These are phyloP conservation scores for Chiloscyllium plagiosum DNA, from an alignment of 2,113 vertebrate species.

Conservation along the genomic window DNA sequence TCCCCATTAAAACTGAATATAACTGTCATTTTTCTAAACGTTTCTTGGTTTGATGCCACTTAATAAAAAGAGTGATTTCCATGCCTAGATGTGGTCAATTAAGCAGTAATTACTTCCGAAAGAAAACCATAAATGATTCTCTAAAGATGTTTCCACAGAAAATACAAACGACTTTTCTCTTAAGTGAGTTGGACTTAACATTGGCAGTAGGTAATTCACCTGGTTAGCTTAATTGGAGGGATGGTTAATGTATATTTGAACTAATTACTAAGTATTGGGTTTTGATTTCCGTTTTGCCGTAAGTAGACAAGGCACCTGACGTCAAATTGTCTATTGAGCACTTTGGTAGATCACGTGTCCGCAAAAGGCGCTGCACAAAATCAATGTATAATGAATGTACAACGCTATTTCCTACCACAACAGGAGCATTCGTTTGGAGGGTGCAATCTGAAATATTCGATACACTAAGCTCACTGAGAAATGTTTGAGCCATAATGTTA, in stretches of 20 bases:
- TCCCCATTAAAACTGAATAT: background rate
- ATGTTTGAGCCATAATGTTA: background rate
- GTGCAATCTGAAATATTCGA: background rate
- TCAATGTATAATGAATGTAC: background rate
- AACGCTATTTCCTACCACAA: background rate
- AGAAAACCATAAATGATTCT: background rate
- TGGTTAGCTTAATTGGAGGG: background rate
- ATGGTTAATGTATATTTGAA: background rate
- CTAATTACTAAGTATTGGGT: background rate
- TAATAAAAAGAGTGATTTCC: background rate
- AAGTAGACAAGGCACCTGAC: too few relatives aligned
- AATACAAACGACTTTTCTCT: background rate
- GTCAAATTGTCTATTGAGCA: too few relatives aligned
- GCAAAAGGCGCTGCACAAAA: too few relatives aligned
- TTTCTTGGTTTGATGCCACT: background rate
- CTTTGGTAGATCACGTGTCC: too few relatives aligned
- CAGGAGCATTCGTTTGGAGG: background rate
- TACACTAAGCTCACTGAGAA: background rate
- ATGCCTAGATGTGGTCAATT: background rate
- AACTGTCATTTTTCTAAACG: background rate
- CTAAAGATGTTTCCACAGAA: background rate
- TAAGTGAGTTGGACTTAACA: background rate
- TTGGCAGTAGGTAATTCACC: too few relatives aligned
- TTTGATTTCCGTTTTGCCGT: background rate
- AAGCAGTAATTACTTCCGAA: background rate